These are phyloP conservation scores for Capitulum mitella DNA, from an alignment of 2,888 invertebrate species.

Conservation along the genomic window DNA sequence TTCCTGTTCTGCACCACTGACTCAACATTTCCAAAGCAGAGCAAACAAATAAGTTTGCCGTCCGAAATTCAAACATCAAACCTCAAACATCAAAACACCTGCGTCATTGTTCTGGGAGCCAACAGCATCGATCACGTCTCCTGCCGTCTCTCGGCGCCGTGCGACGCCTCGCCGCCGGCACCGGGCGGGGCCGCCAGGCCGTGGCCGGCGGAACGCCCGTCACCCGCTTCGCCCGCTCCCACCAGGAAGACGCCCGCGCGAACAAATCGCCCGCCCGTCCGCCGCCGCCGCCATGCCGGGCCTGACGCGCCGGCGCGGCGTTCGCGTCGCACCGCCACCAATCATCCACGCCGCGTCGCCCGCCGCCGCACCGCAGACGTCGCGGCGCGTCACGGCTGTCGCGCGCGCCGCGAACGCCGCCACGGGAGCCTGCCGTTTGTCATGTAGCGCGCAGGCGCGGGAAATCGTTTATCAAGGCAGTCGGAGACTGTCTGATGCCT, in stretches of 20 bases:
- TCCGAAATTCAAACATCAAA: too few relatives aligned
- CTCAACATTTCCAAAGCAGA: too few relatives aligned
- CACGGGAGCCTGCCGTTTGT: background rate
- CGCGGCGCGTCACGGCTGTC: constrained; percentile 4
- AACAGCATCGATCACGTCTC: too few relatives aligned
- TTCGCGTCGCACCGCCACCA: background rate
- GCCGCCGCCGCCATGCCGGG: background rate
- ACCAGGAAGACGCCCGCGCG: background rate
- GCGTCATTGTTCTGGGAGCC: too few relatives aligned
- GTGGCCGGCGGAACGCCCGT: background rate
- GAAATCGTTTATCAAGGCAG: background rate
- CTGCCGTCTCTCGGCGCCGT: too few relatives aligned
- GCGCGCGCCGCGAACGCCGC: background rate
- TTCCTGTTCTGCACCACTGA: too few relatives aligned
- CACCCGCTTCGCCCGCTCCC: background rate
- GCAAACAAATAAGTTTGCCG: too few relatives aligned
- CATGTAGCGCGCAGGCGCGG: background rate
- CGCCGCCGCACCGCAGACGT: background rate
- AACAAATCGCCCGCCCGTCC: background rate
- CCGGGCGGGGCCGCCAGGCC: background rate
- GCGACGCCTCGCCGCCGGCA: background rate
- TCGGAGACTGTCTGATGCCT: background rate
- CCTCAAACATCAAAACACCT: too few relatives aligned
- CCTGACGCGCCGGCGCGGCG: background rate
- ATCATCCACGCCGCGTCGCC: background rate